Base-by-base conservation (phyloP, 2,888 invertebrate genomes). In the Eledona agricola region DNA sequence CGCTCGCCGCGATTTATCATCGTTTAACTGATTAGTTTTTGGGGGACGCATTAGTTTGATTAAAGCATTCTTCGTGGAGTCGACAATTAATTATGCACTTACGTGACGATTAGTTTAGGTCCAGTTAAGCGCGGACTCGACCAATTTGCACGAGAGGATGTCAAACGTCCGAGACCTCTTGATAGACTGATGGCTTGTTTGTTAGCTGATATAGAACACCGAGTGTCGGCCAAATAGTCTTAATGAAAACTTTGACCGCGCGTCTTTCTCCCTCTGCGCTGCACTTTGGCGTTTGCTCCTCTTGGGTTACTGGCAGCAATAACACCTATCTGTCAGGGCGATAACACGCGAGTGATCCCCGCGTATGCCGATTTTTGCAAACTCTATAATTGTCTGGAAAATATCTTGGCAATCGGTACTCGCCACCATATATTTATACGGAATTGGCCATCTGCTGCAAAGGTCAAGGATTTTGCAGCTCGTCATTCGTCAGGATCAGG, bases 61-160 rank as follows among this genome's bases (percentile, higher is more conserved):
- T n/a, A n/a, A n/a, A n/a, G n/a, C n/a, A n/a, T n/a, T n/a, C 12
- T 34, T 19, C 7, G 25, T 25, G 25, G 10, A 25, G 6, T 25
- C 5, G 11, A 25, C 9, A 25, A 25, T 2, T 4, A 23, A 2
- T 23, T n/a, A 4, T 23, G n/a, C 11, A 25, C 11, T 25, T 25
- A 4, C 7, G 9, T 9, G 7, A 25, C 5, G 10, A 11, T 25
- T 9, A 13, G 12, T 29, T 29, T 13, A 12, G n/a, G 20, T 22
- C 13, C n/a, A n/a, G n/a, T n/a, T n/a, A n/a, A n/a, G n/a, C n/a
- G n/a, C n/a, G n/a, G n/a, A n/a, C n/a, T n/a, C n/a, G n/a, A n/a
- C n/a, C n/a, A n/a, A n/a, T n/a, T n/a, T n/a, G n/a, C n/a, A n/a
- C 19, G 43, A 40, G 54, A 51, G 53, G 55, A 57, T 56, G 56